Percentiles rank a stretch among this genome's conserved stretches.
These are phyloP conservation scores for Corythornis vintsioides DNA, from an alignment of 2,113 vertebrate species.

Conservation along the genomic window DNA sequence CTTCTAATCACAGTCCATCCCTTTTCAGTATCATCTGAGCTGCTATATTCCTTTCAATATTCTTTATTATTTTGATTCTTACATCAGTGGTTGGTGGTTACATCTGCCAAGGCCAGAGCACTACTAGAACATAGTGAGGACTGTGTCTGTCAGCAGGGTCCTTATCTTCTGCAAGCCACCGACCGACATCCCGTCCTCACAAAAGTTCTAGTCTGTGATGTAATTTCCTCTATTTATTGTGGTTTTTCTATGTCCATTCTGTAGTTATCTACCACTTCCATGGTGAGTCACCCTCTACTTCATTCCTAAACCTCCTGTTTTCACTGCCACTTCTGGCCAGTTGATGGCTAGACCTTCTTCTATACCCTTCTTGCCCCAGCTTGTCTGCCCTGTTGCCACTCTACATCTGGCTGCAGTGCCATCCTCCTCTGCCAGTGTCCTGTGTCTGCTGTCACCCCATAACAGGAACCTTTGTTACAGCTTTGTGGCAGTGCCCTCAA, in stretches of 20 bases:
- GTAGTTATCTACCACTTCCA: neutral
- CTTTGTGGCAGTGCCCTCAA: neutral
- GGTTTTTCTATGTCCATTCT: neutral
- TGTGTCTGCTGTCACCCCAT: neutral
- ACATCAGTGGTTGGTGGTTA: neutral
- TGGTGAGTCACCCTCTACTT: neutral
- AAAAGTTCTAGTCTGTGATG: accelerated
- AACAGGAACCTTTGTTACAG: neutral
- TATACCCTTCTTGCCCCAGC: neutral
- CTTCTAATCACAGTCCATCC: neutral
- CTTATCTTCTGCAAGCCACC: neutral
- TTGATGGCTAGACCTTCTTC: neutral
- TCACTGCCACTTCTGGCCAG: neutral
- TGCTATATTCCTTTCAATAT: neutral
- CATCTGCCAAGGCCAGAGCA: neutral
- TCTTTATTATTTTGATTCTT: neutral
- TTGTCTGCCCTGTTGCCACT: neutral
- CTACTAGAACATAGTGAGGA: accelerated
- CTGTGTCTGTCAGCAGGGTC: neutral
- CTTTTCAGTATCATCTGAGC: neutral
- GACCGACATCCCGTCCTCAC: neutral
- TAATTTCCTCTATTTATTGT: neutral
- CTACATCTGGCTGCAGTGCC: neutral
- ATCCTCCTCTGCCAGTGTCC: neutral
- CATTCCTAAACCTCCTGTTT: neutral